Conservation (phyloP, 1,140 invertebrate genomes). For the Drosophila chauvacae region DNA sequence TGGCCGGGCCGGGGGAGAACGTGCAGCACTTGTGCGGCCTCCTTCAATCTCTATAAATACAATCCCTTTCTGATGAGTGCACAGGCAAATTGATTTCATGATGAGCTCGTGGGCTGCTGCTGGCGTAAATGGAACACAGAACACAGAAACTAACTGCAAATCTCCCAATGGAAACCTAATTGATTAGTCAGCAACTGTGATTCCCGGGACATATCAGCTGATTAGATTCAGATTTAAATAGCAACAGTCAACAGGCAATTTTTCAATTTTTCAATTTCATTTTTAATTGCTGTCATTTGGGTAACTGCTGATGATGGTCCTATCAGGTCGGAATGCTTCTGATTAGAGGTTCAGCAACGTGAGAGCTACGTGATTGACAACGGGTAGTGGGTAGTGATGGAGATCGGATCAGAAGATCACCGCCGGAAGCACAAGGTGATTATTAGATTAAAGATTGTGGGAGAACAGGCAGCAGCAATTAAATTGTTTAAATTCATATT, state of each 20-base stretch:
- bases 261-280: conserved; percentile 25
- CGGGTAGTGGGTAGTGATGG: neutral
- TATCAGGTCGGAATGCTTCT: neutral
- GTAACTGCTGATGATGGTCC: conserved; percentile 12
- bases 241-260: conserved; percentile 18
- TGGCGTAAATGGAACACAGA: conserved; percentile 16
- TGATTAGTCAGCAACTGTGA: conserved; percentile 46
- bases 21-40: conserved; percentile 32
- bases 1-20: neutral
- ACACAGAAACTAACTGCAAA: conserved; percentile 28
- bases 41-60: conserved; percentile 36
- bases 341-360: conserved; percentile 5
- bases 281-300: conserved; percentile 44
- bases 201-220: conserved; percentile 31
- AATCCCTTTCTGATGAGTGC: conserved; percentile 8
- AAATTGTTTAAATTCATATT: neutral
- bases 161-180: conserved; percentile 33
- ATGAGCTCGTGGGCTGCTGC: neutral
- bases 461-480: neutral
- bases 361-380: conserved; percentile 20
- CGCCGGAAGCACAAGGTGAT: neutral
- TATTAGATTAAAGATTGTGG: conserved; percentile 6
- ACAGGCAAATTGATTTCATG: conserved; percentile 31
- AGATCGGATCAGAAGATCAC: conserved; percentile 6
- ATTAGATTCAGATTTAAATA: conserved; percentile 48